Evolutionary conservation across 2,888 invertebrate species (phyloP).

Genomic region (Diploptera punctata): DNA sequence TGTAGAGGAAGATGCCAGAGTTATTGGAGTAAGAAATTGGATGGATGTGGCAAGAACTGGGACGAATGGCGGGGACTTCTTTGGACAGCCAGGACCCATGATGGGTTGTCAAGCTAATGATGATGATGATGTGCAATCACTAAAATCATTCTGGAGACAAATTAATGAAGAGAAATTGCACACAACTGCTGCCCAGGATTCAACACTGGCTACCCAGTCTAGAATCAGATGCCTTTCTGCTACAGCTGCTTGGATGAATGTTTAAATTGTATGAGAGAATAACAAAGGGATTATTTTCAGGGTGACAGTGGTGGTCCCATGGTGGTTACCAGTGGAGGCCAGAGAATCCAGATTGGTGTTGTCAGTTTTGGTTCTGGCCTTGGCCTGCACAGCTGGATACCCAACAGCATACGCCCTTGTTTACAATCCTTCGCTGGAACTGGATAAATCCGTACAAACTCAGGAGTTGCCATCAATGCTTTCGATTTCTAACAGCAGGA

Average conservation of each 20-base stretch:
- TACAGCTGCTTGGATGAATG: not conserved
- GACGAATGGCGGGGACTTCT: too few species aligned
- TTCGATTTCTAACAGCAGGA: too few species aligned
- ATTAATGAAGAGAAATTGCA: not conserved
- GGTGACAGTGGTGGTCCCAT: constrained; percentile 52
- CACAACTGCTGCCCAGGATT: too few species aligned
- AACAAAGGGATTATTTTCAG: constrained; percentile 45
- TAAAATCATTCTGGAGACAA: not conserved
- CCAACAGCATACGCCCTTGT: constrained; percentile 49
- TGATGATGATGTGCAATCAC: too few species aligned
- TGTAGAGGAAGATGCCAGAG: too few species aligned
- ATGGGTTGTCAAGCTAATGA: too few species aligned
- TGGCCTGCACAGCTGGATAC: constrained; percentile 48
- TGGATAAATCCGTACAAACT: constrained; percentile 47
- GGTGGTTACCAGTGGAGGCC: constrained; percentile 40
- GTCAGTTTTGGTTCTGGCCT: constrained; percentile 47
- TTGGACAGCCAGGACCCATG: too few species aligned
- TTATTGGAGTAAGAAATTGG: too few species aligned
- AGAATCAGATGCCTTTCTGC: too few species aligned
- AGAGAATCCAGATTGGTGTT: constrained; percentile 47
- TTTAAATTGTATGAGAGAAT: not conserved
- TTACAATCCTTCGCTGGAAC: constrained; percentile 44
- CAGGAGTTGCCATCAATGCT: too few species aligned
- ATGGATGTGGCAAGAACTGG: too few species aligned
- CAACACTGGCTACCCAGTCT: too few species aligned